Conservation (phyloP, 92 coral and sea anemone species). For the Actinernus sp. region DNA sequence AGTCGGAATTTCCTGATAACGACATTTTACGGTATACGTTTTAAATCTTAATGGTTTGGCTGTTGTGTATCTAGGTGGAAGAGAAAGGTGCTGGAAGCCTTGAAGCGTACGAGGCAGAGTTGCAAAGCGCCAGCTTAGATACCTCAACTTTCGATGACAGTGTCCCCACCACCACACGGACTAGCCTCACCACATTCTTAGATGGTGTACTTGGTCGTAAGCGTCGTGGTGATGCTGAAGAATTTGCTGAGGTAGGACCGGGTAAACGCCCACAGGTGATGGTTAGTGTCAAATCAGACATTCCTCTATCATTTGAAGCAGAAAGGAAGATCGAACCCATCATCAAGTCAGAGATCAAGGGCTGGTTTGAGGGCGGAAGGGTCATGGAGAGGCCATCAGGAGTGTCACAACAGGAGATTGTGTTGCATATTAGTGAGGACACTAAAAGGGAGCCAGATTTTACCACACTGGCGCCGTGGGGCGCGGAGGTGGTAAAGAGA, state of each 20-base stretch:
- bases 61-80: no score
- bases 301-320: slow-evolving; percentile 77
- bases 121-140: no score
- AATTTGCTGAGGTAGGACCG: slow-evolving; percentile 73
- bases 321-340: slow-evolving; percentile 94
- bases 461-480: slow-evolving; percentile 81
- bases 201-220: slow-evolving; percentile 92
- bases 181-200: slow-evolving; percentile 73
- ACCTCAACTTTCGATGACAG: no score
- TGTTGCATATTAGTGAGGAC: slow-evolving; percentile 87
- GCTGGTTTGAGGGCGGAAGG: slow-evolving; percentile 94
- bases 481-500: slow-evolving; percentile 85
- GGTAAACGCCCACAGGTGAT: slow-evolving; percentile 87
- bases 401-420: slow-evolving; percentile 84
- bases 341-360: slow-evolving; percentile 94
- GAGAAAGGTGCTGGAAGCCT: slow-evolving; percentile 75
- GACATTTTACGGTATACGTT: no score
- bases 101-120: slow-evolving; percentile 84
- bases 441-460: slow-evolving; percentile 77
- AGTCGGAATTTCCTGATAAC: no score
- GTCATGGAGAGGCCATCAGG: slow-evolving; percentile 68
- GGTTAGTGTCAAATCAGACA: slow-evolving; percentile 83
- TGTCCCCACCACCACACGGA: slow-evolving; percentile 5
- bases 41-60: no score
- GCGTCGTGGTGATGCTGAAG: slow-evolving; percentile 72